phyloP scores from a whole-genome alignment of 2,797 vertebrate genomes.

The Cuculus canorus region DNA sequence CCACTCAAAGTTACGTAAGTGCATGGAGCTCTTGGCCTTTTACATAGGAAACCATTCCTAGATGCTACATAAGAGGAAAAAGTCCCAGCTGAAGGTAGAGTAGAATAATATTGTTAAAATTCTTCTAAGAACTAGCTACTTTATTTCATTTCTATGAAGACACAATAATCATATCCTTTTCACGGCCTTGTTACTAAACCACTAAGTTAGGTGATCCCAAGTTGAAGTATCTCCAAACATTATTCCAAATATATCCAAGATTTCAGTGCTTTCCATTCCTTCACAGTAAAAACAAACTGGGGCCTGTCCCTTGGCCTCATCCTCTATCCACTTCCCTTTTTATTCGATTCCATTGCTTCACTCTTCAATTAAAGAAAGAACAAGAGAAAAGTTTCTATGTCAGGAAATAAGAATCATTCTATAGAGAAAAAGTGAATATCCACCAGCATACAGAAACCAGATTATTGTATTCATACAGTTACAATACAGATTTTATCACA shows the following conservation, averaged over 20 bases:
- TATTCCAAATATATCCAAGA: not conserved
- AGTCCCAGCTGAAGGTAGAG: not conserved
- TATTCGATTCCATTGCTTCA: not conserved
- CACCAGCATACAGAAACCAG: not conserved
- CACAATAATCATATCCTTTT: not conserved
- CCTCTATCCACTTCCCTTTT: not conserved
- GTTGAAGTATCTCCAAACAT: not conserved
- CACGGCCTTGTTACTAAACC: not conserved
- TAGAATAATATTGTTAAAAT: not conserved
- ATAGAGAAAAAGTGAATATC: not conserved
- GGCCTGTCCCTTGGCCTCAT: not conserved
- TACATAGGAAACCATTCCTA: not conserved
- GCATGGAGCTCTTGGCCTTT: not conserved
- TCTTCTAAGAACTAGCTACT: not conserved
- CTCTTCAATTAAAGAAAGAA: not conserved
- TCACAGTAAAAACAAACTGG: not conserved
- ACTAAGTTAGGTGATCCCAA: not conserved
- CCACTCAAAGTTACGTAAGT: not conserved
- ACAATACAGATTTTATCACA: not conserved
- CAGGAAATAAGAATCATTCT: not conserved
- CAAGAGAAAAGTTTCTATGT: not conserved
- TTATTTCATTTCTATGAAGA: not conserved
- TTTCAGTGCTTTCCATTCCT: not conserved
- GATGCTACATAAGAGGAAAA: fast-evolving
- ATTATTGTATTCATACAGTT: not conserved